Base-by-base conservation (phyloP, 1,140 invertebrate species). In the Zaprionus camerounensis region DNA sequence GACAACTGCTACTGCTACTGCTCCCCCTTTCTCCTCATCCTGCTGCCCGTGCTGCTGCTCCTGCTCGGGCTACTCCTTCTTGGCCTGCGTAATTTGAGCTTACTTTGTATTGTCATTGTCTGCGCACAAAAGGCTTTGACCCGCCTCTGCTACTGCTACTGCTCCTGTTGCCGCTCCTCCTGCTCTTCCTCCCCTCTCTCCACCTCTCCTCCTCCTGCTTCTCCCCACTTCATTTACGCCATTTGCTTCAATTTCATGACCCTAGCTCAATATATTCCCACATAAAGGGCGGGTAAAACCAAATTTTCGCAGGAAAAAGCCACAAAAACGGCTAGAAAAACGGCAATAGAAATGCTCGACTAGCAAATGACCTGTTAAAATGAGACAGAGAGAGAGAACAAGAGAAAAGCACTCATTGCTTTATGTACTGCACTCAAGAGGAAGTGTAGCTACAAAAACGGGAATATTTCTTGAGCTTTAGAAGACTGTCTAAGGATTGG, bases 1-100 rank as follows among this genome's bases (percentile, higher is more conserved):
- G 70, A 75, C 78, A 76, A 64, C 51, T 76, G 56, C 46, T 49
- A 36, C 20, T 56, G 59, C 41, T 51, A 11, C 53, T 49, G 12
- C 3, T 28, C 3, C 22, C 6, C 0, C 22, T 41, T 3, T 24
- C n/a, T 63, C 7, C 64, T 28, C 20, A n/a, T 38, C 13, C 41
- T 38, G 22, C 38, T 31, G 22, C 31, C 41, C 17, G 20, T 20
- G 20, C 20, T 20, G 20, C 49, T 26, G 24, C 24, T 26, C 4
- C 41, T 51, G 12, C 11, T 24, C 11, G 28, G 13, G 3, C 44
- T 44, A 5, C n/a, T 63, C 12, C 64, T 31, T 46, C 41, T 46
- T 46, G 41, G 41, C 13, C 61, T 77, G 71, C 26, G 76, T 78
- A 78, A 78, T 78, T 78, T 78, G 76, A 78, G 71, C 76, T 78